Evolutionary conservation across 2,888 invertebrate genomes (phyloP).

Genomic region (Andrena flavipes): DNA sequence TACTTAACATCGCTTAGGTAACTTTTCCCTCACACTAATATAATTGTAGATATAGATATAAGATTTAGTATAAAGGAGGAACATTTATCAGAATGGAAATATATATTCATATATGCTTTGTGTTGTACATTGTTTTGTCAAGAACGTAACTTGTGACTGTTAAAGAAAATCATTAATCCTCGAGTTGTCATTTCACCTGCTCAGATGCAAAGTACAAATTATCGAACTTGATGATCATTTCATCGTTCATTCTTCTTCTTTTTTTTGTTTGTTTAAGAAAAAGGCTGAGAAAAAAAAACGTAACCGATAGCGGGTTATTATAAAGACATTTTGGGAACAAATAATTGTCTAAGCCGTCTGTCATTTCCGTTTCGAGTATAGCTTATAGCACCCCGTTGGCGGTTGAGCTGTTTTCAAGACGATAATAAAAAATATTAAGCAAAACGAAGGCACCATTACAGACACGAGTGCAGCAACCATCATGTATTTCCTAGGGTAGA

Average conservation of each 20-base stretch:
- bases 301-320: conserved; percentile 63
- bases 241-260: conserved; percentile 61
- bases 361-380: conserved; percentile 60
- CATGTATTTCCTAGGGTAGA: conserved; percentile 52
- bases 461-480: conserved; percentile 39
- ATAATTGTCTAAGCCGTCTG: conserved; percentile 67
- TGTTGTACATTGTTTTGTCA: conserved; percentile 66
- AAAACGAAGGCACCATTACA: conserved; percentile 36
- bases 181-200: conserved; percentile 64
- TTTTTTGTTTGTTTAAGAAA: conserved; percentile 39
- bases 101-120: conserved; percentile 64
- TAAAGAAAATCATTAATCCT: conserved; percentile 55
- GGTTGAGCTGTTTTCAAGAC: conserved; percentile 72
- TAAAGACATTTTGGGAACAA: conserved; percentile 73
- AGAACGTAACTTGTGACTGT: conserved; percentile 53
- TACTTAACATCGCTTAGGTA: conserved; percentile 74
- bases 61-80: conserved; percentile 68
- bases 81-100: conserved; percentile 52
- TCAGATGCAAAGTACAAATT: conserved; percentile 73
- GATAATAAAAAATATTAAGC: conserved; percentile 7
- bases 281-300: conserved; percentile 51
- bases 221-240: conserved; percentile 64
- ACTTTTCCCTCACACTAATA: conserved; percentile 68
- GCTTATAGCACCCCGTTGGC: conserved; percentile 49
- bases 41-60: conserved; percentile 80